phyloP scores from a whole-genome alignment of 2,113 vertebrate genomes.

The Patagioenas fasciata region DNA sequence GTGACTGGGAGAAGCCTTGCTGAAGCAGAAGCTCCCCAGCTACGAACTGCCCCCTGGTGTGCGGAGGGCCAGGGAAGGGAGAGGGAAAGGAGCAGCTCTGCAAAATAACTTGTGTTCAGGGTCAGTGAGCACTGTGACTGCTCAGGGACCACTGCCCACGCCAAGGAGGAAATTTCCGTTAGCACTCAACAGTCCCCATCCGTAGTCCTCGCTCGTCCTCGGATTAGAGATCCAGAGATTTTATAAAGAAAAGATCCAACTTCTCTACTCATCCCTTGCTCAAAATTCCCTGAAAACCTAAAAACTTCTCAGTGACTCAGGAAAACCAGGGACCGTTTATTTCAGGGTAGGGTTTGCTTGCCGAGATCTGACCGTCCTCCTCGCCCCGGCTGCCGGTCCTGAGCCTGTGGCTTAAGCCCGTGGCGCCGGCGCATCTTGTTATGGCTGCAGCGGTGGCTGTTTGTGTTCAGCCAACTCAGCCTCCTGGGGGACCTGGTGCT shows the following conservation, averaged over 20 bases:
- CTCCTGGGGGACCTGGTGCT: not conserved
- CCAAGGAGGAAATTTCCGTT: not conserved
- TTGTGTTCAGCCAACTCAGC: not conserved
- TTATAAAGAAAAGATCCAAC: not conserved
- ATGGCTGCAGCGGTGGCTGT: not conserved
- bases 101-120: not conserved
- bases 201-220: not conserved
- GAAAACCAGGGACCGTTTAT: not conserved
- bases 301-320: not conserved
- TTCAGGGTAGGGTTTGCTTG: not conserved
- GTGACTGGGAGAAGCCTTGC: not conserved
- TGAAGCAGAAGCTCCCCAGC: not conserved
- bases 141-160: not conserved
- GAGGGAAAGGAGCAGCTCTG: not conserved
- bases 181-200: not conserved
- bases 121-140: not conserved
- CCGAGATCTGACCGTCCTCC: not conserved
- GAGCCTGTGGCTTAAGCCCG: not conserved
- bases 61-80: not conserved
- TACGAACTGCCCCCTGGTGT: not conserved
- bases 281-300: not conserved
- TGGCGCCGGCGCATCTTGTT: not conserved
- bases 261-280: not conserved
- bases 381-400: rapidly evolving
- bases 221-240: not conserved